Base-by-base conservation (phyloP, 2,888 invertebrate species). In the Brenthis hecate region DNA sequence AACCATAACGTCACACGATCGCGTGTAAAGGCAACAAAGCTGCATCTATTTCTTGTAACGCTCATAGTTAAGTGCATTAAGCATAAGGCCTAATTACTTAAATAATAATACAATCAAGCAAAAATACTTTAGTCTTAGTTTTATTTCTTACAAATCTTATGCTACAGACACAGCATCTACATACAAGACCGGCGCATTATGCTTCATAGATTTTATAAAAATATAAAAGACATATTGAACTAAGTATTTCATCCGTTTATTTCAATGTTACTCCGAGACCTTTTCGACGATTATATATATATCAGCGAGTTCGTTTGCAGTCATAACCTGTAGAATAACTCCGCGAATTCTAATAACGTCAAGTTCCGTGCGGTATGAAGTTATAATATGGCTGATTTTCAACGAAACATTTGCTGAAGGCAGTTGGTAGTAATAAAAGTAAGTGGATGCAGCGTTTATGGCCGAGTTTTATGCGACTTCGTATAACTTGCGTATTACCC, bases 381-480 rank as follows among this genome's bases (percentile, higher is more conserved):
- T 81, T 83, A 84, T 83, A 81, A 81, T 79, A 79, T 76, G 73
- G 75, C 70, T 72, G 80, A 78, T 81, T 82, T 85, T 82, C 82
- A 75, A 69, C 77, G 82, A 84, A 84, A 77, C 80, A 73, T 70
- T 75, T 73, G 73, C 70, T 74, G 71, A 77, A 78, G 76, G 78
- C 78, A 79, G 78, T 77, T 81, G 73, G 70, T 69, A 73, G 83
- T 77, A 83, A 82, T 89, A 89, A 89, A 88, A 83, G 79, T 85
- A 84, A 88, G 87, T 86, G 85, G 85, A 86, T 84, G 84, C 84
- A 77, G 80, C 85, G 84, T 89, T 89, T 88, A 88, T 78, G 79
- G 76, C 74, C 76, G 56, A 71, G 75, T 83, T 89, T 90, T 86
- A 88, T 85, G 84, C 73, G 81, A 81, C 80, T 86, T 85, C 85